These are phyloP conservation scores for Megamerina dolium DNA, from an alignment of 2,888 invertebrate genomes.

Conservation along the genomic window DNA sequence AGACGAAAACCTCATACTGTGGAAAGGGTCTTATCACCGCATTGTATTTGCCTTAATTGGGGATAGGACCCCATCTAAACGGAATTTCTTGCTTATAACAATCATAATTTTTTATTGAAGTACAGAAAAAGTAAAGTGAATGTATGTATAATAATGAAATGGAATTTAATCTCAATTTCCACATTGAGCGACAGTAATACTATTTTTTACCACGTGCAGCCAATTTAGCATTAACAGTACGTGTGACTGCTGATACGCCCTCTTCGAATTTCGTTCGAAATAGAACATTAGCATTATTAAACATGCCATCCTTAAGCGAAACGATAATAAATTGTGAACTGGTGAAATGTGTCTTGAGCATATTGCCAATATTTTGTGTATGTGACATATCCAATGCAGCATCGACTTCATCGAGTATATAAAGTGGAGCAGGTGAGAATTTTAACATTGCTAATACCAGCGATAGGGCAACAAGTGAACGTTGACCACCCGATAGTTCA, in stretches of 20 bases:
- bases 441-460: constrained; percentile 92
- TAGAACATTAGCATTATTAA: constrained; percentile 96
- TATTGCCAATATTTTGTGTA: constrained; percentile 96
- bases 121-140: constrained; percentile 1
- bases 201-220: constrained; percentile 11
- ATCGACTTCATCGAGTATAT: constrained; percentile 98
- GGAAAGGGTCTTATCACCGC: too few relatives aligned
- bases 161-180: neutral
- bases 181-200: constrained; percentile 1
- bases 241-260: constrained; percentile 83
- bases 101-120: too few relatives aligned
- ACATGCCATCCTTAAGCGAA: constrained; percentile 98
- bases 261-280: constrained; percentile 92
- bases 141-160: neutral
- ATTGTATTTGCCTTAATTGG: too few relatives aligned
- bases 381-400: constrained; percentile 96
- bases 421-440: constrained; percentile 96
- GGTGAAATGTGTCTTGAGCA: constrained; percentile 85
- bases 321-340: constrained; percentile 96
- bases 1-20: too few relatives aligned
- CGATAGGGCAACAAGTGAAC: constrained; percentile 92
- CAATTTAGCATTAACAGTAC: constrained; percentile 51
- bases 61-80: too few relatives aligned
- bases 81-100: too few relatives aligned
- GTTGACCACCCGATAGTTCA: constrained; percentile 95